Evolutionary conservation across 2,113 vertebrate species (phyloP).

Genomic region (Silurus glanis): DNA sequence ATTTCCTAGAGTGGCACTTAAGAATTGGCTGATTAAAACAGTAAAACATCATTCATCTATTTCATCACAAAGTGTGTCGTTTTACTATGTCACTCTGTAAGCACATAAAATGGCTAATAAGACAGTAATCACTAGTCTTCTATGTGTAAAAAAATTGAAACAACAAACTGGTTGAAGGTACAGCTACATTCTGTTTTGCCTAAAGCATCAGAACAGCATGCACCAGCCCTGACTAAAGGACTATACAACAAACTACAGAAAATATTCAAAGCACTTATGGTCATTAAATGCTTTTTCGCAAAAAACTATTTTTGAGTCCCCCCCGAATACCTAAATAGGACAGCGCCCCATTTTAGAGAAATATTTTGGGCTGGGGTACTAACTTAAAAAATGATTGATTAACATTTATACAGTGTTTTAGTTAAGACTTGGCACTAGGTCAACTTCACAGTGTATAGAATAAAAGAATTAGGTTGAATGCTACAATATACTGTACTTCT

Average conservation of each 20-base stretch:
- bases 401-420: slow-evolving; percentile 44
- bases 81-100: background rate
- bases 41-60: background rate
- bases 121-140: background rate
- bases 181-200: slow-evolving; percentile 5
- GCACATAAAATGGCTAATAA: background rate
- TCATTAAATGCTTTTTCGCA: slow-evolving; percentile 56
- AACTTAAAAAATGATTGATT: slow-evolving; percentile 25
- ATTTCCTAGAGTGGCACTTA: slow-evolving; percentile 10
- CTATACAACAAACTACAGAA: slow-evolving; percentile 65
- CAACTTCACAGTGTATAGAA: slow-evolving; percentile 53
- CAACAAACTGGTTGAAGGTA: background rate
- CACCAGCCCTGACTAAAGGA: slow-evolving; percentile 24
- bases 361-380: slow-evolving; percentile 51
- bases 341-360: slow-evolving; percentile 69
- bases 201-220: slow-evolving; percentile 4
- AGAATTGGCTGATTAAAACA: background rate
- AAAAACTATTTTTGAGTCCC: slow-evolving; percentile 64
- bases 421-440: slow-evolving; percentile 50
- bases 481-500: slow-evolving; percentile 40
- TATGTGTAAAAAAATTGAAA: background rate
- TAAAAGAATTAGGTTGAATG: slow-evolving; percentile 34
- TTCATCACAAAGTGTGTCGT: background rate
- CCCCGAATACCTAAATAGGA: slow-evolving; percentile 38
- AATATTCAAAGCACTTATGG: slow-evolving; percentile 76